Base-by-base conservation (phyloP, 2,888 invertebrate species). In the Lydus trimaculatus region DNA sequence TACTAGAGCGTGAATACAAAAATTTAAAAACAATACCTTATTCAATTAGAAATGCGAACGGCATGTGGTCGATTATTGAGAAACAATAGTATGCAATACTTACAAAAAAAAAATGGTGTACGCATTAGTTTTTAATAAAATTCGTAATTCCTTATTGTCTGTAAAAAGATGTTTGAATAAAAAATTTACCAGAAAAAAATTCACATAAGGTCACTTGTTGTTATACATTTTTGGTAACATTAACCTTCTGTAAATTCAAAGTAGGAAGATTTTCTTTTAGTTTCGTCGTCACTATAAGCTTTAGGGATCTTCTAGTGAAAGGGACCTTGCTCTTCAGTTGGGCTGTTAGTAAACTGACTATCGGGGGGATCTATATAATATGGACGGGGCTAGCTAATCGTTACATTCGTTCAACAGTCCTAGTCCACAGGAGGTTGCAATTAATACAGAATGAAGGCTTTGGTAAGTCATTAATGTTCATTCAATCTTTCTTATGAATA, bases 281-380 rank as follows among this genome's bases (percentile, higher is more conserved):
- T 67, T 65, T 48, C 48, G 65, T 70, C 64, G 59, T 63, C 36
- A 61, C 62, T 13, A 17, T 5, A n/a, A 70, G 68, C 75, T 73
- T 76, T 67, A 71, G 72, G 70, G 65, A 70, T 70, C 67, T 62
- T 65, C 66, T 69, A 69, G 84, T 83, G 83, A 84, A 84, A 83
- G 84, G 84, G 80, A 84, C 84, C 84, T 84, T 84, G 84, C 81
- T 81, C 79, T 79, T 80, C 81, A 74, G 80, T 79, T 79, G 80
- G 78, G 76, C 77, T 72, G 63, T 23, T 71, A n/a, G 65, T 67
- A 70, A 73, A 67, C 56, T 64, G 63, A 23, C 63, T 74, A 76
- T 74, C 77, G 81, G 82, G 82, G 82, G 81, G 77, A 77, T 75
- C 77, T 82, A 82, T 84, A 84, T 79, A 84, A 79, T 76, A 78